Percentiles rank a stretch among this genome's conserved stretches.
Evolutionary conservation across 1,140 invertebrate species (phyloP).

Genomic region (Gonioctena quinquepunctata): DNA sequence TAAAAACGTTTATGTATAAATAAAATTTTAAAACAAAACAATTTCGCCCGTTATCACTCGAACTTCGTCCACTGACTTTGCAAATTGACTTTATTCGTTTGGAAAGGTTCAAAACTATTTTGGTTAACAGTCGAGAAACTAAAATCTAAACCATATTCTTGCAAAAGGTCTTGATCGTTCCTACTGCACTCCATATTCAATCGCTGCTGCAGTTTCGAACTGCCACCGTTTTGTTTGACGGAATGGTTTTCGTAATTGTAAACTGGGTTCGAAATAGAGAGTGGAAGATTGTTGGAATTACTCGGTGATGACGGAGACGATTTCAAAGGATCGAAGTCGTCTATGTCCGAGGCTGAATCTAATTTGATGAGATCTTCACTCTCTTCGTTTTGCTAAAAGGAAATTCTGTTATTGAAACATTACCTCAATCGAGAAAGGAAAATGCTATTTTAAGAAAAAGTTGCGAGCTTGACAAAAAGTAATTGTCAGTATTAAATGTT

Average conservation of each 20-base stretch:
- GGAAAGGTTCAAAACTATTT: slow-evolving; percentile 38
- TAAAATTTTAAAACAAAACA: slow-evolving; percentile 10
- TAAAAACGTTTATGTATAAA: slow-evolving; percentile 1
- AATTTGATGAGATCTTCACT: slow-evolving; percentile 64
- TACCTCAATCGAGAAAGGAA: too few species aligned
- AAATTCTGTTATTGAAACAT: neutral
- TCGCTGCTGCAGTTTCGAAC: neutral
- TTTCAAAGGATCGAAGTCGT: slow-evolving; percentile 65
- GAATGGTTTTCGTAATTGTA: slow-evolving; percentile 51
- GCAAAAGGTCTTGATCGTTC: slow-evolving; percentile 60
- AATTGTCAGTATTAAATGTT: too few species aligned
- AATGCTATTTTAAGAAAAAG: too few species aligned
- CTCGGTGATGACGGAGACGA: slow-evolving; percentile 31
- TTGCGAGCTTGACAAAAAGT: too few species aligned
- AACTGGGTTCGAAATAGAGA: slow-evolving; percentile 51
- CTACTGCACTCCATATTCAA: slow-evolving; percentile 20
- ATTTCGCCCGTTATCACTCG: slow-evolving; percentile 33
- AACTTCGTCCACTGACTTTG: slow-evolving; percentile 53
- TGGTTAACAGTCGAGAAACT: slow-evolving; percentile 47
- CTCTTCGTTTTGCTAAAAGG: slow-evolving; percentile 48
- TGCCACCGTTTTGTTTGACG: slow-evolving; percentile 34
- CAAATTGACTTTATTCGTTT: slow-evolving; percentile 40
- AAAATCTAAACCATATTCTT: slow-evolving; percentile 63
- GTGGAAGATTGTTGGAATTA: slow-evolving; percentile 31
- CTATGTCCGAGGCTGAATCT: slow-evolving; percentile 62